Evolutionary conservation across 2,113 vertebrate genomes (phyloP), one percentile per base, ranked within the genome.

Genomic region (Epinephelus cyanopodus): DNA sequence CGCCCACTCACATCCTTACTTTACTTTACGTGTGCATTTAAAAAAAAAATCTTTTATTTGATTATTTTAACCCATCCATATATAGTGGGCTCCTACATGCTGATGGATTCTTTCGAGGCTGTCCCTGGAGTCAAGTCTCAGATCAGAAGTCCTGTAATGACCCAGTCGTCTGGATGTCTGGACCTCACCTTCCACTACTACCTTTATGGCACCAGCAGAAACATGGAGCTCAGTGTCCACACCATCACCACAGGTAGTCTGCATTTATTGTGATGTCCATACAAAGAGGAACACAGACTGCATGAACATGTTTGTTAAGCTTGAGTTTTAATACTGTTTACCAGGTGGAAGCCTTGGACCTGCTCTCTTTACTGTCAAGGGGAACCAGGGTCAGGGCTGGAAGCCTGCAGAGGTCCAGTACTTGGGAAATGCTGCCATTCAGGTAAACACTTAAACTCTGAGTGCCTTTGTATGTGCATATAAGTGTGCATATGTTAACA

Each of bases 131-230:
- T 2, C 19, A 91, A 86, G 48, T 77, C 90, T 42, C 73, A 92
- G 47, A 90, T 97, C 21, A 85, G 69, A 89, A 96, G 96, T 72
- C 95, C 96, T 19, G 2, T 52, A 17, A 70, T 87, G 56, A 53
- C 23, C 3, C 52, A 78, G 0, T 17, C 92, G 3, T 74, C 87
- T 2, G 94, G 92, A 52, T 97, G 97, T 79, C 86, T 97, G 72
- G 93, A 93, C 23, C 92, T 97, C 18, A 91, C 85, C 61, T 96
- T 97, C 82, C 65, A 96, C 82, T 97, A 97, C 63, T 90, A 89
- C 72, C 81, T 97, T 74, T 94, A 82, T 13, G 95, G 95, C 52
- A 95, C 68, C 29, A 94, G 95, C 25, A 86, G 79, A 3, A 94
- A 71, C 0, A 95, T 96, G 92, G 67, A 92, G 37, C 71, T 97